phyloP scores from a whole-genome alignment of 35 echinoderm and acorn worm genomes.

The Strongylocentrotus purpuratus region DNA sequence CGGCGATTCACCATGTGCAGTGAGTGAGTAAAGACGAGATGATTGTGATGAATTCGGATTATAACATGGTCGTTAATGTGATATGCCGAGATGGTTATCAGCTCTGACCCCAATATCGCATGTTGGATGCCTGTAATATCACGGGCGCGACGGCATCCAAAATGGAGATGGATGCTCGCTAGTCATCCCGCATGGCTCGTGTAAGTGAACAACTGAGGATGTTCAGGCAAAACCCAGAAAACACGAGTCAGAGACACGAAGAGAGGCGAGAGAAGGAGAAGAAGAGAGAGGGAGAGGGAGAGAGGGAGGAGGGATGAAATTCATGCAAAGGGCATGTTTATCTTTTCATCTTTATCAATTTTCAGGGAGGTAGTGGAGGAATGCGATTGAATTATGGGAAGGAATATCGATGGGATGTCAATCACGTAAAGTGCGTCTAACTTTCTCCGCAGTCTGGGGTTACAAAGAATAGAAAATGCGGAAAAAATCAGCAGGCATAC shows the following conservation, averaged over 20 bases:
- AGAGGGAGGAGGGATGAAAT: slow-evolving; percentile 5
- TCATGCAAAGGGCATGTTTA: slow-evolving; percentile 43
- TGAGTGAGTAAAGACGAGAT: slow-evolving; percentile 5
- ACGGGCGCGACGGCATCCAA: not conserved
- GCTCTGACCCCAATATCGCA: not conserved
- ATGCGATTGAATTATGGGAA: slow-evolving; percentile 53
- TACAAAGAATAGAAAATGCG: slow-evolving; percentile 39
- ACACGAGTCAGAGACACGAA: not conserved
- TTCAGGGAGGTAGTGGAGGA: slow-evolving; percentile 33
- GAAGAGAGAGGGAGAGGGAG: not conserved
- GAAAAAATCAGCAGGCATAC: slow-evolving; percentile 38
- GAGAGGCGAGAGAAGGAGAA: not conserved
- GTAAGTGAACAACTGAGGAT: slow-evolving; percentile 31
- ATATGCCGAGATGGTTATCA: slow-evolving; percentile 27
- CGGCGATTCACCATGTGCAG: not conserved
- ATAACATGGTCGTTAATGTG: slow-evolving; percentile 25
- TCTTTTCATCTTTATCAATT: slow-evolving; percentile 24
- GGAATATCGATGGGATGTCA: slow-evolving; percentile 41
- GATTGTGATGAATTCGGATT: slow-evolving; percentile 40
- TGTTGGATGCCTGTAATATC: slow-evolving; percentile 30
- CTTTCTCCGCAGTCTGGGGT: slow-evolving; percentile 33
- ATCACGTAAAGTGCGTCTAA: slow-evolving; percentile 45
- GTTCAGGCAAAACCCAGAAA: not conserved
- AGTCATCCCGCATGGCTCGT: not conserved
- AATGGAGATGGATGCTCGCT: slow-evolving; percentile 27